Percentiles rank a stretch among this genome's conserved stretches.
phyloP scores from a whole-genome alignment of 2,888 invertebrate species.

The Synergus umbraculus region DNA sequence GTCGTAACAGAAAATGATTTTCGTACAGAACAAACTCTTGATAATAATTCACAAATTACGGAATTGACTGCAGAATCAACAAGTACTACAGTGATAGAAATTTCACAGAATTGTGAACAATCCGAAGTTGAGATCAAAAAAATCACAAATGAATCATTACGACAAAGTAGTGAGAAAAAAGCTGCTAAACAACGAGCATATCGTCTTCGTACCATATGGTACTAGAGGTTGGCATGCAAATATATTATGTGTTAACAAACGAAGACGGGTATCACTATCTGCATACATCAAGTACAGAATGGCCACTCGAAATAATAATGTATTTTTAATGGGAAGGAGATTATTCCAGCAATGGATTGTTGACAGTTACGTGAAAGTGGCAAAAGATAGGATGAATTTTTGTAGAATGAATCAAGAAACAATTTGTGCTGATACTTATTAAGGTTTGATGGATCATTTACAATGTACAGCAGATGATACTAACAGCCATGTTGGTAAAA shows the following conservation, averaged over 20 bases:
- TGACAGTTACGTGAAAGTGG: conserved; percentile 47
- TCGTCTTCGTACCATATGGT: conserved; percentile 26
- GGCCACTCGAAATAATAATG: conserved; percentile 14
- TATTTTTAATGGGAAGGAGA: conserved; percentile 39
- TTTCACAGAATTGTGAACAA: background rate
- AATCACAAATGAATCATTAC: background rate
- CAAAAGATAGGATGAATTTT: conserved; percentile 49
- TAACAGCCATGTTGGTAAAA: conserved; percentile 45
- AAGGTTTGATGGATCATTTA: conserved; percentile 48
- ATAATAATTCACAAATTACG: background rate
- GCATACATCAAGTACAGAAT: conserved; percentile 39
- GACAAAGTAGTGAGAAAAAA: background rate
- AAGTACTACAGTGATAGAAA: background rate
- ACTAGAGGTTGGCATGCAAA: conserved; percentile 46
- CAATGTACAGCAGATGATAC: conserved; percentile 39
- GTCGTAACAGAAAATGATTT: background rate
- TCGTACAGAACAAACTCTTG: background rate
- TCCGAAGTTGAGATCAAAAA: background rate
- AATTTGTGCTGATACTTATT: conserved; percentile 47
- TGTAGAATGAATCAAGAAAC: conserved; percentile 45
- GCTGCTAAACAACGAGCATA: background rate
- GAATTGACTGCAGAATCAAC: background rate
- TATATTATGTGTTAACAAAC: background rate
- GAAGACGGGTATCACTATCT: background rate
- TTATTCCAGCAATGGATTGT: conserved; percentile 48